Conservation (phyloP, 2,888 invertebrate species). For the Sepioteuthis lessoniana region DNA sequence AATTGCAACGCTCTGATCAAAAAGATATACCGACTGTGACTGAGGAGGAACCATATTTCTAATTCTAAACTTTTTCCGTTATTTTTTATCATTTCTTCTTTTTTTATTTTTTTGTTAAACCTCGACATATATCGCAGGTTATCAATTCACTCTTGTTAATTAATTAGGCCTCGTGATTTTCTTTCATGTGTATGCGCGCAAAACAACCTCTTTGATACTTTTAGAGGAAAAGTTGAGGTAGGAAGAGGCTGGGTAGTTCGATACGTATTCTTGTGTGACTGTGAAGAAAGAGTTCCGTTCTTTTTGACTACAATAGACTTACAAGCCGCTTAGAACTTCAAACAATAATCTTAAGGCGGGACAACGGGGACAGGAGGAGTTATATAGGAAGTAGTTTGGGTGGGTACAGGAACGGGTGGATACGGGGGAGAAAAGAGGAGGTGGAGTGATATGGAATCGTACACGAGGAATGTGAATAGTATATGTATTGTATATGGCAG, state of each 20-base stretch:
- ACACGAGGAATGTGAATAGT: not conserved
- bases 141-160: slow-evolving; percentile 33
- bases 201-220: slow-evolving; percentile 33
- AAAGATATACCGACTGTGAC: not conserved
- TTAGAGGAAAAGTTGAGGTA: not conserved
- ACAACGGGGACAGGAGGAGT: not conserved
- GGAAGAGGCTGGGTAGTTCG: not conserved
- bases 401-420: not conserved
- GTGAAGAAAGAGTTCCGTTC: slow-evolving; percentile 1
- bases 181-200: not conserved
- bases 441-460: not conserved
- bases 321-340: not conserved
- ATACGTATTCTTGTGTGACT: not conserved
- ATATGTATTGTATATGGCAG: not conserved
- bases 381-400: not conserved
- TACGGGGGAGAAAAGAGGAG: not conserved
- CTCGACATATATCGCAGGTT: not conserved
- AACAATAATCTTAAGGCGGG: not conserved
- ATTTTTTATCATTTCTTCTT: not conserved
- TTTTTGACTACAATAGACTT: slow-evolving; percentile 19
- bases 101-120: not conserved
- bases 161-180: slow-evolving; percentile 33
- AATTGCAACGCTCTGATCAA: not conserved
- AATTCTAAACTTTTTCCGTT: not conserved
- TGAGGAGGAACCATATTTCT: not conserved